Evolutionary conservation across 2,797 vertebrate species (phyloP), one percentile per base, ranked within the genome.

Genomic region (Chromis chromis): DNA sequence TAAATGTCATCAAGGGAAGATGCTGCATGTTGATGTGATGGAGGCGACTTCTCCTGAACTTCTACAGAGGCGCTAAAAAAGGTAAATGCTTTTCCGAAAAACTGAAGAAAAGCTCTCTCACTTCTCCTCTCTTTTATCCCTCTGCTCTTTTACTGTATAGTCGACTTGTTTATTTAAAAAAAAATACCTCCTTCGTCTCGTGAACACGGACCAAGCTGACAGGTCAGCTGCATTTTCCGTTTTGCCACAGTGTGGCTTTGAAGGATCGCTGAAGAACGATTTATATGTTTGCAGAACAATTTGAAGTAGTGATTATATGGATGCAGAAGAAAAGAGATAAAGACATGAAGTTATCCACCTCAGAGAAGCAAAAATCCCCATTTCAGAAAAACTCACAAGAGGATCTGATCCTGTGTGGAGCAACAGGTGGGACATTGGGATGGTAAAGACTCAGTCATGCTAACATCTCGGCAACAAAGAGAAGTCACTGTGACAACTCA

Each of bases 171-270:
- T 63, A 25, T 70, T 71, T 13, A 54, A 31, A 70, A n/a, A n/a
- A 66, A 61, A 49, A 74, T 59, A 75, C 78, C 77, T 87, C 76
- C 65, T 78, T 55, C 11, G 42, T 84, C 59, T 84, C 6, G 70
- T 76, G 70, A 78, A 61, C 71, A 33, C 72, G 79, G 83, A 83
- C 81, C 24, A 42, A 75, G 86, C 87, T 84, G 86, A 88, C 69
- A 19, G 66, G 76, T 89, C 78, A 79, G 81, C 82, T 82, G 59
- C 52, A 14, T 81, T 81, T 82, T 81, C 67, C 3, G 40, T 81
- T 87, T 85, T 44, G 85, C 90, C 89, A 89, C 87, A 91, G 79
- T 86, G 88, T 84, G 88, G 87, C 84, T 68, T 64, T 50, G 60
- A 80, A 82, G 65, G 68, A 79, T 42, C 58, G 56, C 44, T 52